A percentile compares a stretch with the other conserved stretches of the same genome.
Evolutionary conservation across 2,888 invertebrate species (phyloP).

Genomic region (Acanthosepion pharaonis): DNA sequence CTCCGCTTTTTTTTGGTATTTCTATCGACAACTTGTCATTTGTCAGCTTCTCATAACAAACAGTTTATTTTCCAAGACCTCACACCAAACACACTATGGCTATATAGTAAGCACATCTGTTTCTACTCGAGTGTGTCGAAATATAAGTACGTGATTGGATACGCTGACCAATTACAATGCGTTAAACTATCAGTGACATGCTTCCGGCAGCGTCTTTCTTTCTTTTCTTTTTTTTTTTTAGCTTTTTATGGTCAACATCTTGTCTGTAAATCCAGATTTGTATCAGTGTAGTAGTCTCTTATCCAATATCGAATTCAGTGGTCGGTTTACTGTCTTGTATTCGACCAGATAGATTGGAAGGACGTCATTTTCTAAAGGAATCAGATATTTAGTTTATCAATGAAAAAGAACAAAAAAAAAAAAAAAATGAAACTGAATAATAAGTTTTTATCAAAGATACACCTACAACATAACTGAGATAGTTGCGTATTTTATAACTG

Average conservation of each 20-base stretch:
- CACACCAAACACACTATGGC: not conserved
- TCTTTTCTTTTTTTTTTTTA: not conserved
- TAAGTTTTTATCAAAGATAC: no score
- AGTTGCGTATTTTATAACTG: no score
- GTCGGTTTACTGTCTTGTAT: no score
- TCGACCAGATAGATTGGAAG: no score
- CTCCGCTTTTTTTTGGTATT: not conserved
- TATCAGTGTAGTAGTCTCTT: not conserved
- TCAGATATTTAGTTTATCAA: no score
- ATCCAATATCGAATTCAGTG: not conserved
- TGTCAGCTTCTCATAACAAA: no score
- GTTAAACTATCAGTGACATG: not conserved
- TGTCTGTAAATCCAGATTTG: rapidly evolving
- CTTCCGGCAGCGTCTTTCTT: not conserved
- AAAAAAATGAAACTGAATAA: no score
- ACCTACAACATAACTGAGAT: no score
- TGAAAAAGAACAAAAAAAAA: no score
- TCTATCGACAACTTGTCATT: not conserved
- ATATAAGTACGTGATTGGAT: not conserved
- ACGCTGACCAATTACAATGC: not conserved
- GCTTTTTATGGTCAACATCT: not conserved
- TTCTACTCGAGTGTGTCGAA: not conserved
- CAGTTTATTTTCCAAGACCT: no score
- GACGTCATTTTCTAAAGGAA: no score
- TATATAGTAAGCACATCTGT: not conserved